Evolutionary conservation across 2,888 invertebrate genomes (phyloP), one percentile per base, ranked within the genome.

Genomic region (Drosophila niveifrons): DNA sequence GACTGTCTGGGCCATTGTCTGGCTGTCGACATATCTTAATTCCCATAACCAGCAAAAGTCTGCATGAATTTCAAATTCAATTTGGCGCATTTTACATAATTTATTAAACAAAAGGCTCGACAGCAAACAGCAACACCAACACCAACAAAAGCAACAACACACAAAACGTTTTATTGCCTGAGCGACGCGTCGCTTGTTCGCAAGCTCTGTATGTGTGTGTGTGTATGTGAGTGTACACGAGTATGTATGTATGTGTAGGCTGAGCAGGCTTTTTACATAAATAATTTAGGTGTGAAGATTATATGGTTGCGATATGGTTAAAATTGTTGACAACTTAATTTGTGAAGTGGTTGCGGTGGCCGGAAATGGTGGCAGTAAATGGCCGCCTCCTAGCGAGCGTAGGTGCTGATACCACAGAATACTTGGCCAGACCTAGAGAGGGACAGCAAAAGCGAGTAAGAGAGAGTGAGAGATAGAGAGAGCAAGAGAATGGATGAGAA

Each of bases 261-360:
- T 58, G 61, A 57, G 69, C 61, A 62, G 57, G 65, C 66, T 72
- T 88, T 86, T 78, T 65, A 73, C 82, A 77, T 88, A 88, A 82
- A 89, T 87, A 85, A 87, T 87, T 87, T 82, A 87, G 88, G 86
- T 81, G 86, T 80, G 86, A 89, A 87, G 86, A 89, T 87, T 89
- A 80, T 80, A 80, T 78, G 71, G 82, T 72, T 72, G 82, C 90
- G 86, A 87, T 87, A 87, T 75, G 86, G 72, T 82, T 76, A 75
- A 80, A 86, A 85, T 88, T 89, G 86, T 86, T 87, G 90, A 89
- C 86, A 87, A 89, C 88, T 89, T 87, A 87, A 87, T 87, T 87
- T 87, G 90, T 75, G 67, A 75, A 89, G 82, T 76, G 84, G 81
- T 74, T 70, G 68, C 79, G 63, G 61, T 66, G 88, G 75, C 73